phyloP scores from a whole-genome alignment of 2,888 invertebrate genomes.

The Platycnemis pennipes region DNA sequence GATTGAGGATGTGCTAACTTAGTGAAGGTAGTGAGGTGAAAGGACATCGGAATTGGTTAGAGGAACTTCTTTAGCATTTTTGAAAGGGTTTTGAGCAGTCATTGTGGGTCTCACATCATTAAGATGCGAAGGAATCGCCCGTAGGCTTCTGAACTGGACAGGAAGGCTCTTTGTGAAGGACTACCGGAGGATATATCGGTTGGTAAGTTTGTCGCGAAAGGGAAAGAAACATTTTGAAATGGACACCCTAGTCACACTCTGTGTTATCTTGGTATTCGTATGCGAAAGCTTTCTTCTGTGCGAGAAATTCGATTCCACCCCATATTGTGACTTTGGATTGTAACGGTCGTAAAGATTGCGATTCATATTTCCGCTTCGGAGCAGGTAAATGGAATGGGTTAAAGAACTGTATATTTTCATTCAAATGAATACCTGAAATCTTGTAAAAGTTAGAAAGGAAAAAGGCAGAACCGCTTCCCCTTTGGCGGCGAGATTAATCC shows the following conservation, averaged over 20 bases:
- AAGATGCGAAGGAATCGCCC: background rate
- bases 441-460: too few relatives aligned
- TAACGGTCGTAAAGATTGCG: background rate
- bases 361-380: background rate
- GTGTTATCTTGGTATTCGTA: background rate
- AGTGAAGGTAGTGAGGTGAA: conserved; percentile 11
- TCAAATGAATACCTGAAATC: too few relatives aligned
- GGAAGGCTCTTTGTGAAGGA: background rate
- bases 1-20: conserved; percentile 63
- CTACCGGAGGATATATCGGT: conserved; percentile 9
- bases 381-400: background rate
- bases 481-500: too few relatives aligned
- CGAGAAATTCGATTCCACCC: background rate
- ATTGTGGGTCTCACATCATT: background rate
- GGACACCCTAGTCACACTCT: background rate
- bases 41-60: conserved; percentile 1
- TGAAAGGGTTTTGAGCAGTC: conserved; percentile 22
- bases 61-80: background rate
- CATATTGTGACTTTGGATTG: background rate
- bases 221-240: background rate
- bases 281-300: background rate
- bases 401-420: too few relatives aligned
- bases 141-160: background rate
- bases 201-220: background rate
- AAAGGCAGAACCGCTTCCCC: too few relatives aligned